phyloP scores from a whole-genome alignment of 2,888 invertebrate genomes.

The Dendrolimus pini region DNA sequence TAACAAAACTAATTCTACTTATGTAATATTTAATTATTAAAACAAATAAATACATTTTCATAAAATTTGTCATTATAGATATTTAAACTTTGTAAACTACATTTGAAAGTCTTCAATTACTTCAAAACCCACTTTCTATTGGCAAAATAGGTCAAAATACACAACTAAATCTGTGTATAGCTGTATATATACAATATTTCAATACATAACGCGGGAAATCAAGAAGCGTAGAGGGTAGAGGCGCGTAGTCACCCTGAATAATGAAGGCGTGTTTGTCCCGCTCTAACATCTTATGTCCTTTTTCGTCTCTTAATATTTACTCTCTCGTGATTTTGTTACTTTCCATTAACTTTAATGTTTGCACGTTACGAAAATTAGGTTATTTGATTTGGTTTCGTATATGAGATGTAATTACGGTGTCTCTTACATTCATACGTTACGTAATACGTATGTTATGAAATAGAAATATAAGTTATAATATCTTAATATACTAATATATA shows the following conservation, averaged over 20 bases:
- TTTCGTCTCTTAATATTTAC: conserved; percentile 19
- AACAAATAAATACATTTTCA: too few relatives aligned
- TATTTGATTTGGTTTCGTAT: neutral
- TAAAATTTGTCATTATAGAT: too few relatives aligned
- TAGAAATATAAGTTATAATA: too few relatives aligned
- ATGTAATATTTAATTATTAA: too few relatives aligned
- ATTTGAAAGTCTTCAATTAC: too few relatives aligned
- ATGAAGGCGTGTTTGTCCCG: conserved; percentile 26
- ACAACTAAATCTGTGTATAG: too few relatives aligned
- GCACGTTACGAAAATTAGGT: neutral
- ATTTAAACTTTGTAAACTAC: too few relatives aligned
- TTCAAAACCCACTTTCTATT: too few relatives aligned
- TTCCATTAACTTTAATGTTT: conserved; percentile 8
- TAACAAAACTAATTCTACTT: too few relatives aligned
- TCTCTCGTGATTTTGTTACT: conserved; percentile 18
- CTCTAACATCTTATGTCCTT: conserved; percentile 8
- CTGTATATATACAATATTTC: neutral
- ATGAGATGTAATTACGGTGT: neutral
- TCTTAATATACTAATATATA: too few relatives aligned
- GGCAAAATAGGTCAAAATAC: too few relatives aligned
- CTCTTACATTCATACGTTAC: neutral
- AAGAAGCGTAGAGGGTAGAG: conserved; percentile 30
- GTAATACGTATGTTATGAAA: too few relatives aligned
- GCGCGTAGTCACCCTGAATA: conserved; percentile 38
- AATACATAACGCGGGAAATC: conserved; percentile 18